Percentiles rank a stretch among this genome's conserved stretches.
phyloP scores from a whole-genome alignment of 2,888 invertebrate species.

The Anodontia alba region DNA sequence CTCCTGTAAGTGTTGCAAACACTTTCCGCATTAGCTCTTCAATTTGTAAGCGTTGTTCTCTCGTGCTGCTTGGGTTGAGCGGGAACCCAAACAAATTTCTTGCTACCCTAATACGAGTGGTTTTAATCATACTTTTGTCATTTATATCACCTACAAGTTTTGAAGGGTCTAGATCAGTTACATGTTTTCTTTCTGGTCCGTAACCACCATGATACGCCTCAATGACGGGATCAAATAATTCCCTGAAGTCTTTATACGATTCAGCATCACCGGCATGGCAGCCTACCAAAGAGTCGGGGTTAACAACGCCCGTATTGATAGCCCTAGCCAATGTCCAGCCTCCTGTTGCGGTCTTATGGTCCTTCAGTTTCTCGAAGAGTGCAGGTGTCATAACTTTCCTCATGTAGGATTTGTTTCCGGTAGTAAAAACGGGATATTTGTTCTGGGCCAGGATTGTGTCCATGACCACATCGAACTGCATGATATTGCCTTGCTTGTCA shows the following conservation, averaged over 20 bases:
- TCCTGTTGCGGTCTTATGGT: slow-evolving; percentile 15
- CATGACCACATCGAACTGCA: slow-evolving; percentile 18
- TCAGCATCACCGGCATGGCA: slow-evolving; percentile 53
- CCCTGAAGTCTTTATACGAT: slow-evolving; percentile 49
- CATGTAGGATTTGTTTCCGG: slow-evolving; percentile 24
- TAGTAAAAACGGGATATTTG: slow-evolving; percentile 14
- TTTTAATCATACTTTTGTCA: slow-evolving; percentile 92
- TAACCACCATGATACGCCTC: slow-evolving; percentile 52
- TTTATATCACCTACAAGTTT: slow-evolving; percentile 89
- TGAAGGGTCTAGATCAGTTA: slow-evolving; percentile 43
- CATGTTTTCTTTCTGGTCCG: slow-evolving; percentile 32
- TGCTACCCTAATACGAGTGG: slow-evolving; percentile 78
- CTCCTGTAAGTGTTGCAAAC: slow-evolving; percentile 63
- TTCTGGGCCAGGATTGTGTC: slow-evolving; percentile 27
- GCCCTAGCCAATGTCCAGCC: slow-evolving; percentile 38
- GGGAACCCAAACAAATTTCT: slow-evolving; percentile 75
- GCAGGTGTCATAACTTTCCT: slow-evolving; percentile 12
- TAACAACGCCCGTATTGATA: slow-evolving; percentile 41
- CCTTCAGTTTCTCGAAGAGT: slow-evolving; percentile 30
- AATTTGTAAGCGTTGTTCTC: slow-evolving; percentile 72
- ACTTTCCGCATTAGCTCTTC: slow-evolving; percentile 61
- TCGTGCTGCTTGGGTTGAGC: slow-evolving; percentile 91
- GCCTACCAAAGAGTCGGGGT: slow-evolving; percentile 36
- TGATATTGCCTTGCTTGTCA: neutral
- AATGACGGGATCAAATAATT: slow-evolving; percentile 56